Conservation (phyloP, 1,140 invertebrate species). For the Homalodisca vitripennis region DNA sequence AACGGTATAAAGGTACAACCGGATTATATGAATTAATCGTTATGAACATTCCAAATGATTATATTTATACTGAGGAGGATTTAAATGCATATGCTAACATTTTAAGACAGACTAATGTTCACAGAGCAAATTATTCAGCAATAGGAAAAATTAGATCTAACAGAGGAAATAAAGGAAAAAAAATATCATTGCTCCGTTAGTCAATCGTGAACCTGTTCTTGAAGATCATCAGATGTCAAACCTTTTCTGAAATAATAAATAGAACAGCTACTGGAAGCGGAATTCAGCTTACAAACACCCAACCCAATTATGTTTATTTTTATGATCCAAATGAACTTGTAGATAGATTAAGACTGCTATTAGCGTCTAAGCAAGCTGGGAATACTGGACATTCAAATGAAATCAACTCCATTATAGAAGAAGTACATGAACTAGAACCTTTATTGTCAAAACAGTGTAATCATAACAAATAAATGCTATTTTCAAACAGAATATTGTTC, state of each 20-base stretch:
- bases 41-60: not conserved
- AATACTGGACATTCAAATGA: not conserved
- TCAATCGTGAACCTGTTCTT: not conserved
- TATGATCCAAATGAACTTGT: conserved; percentile 16
- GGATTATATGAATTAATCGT: conserved; percentile 20
- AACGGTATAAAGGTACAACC: not conserved
- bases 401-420: conserved; percentile 16
- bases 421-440: not conserved
- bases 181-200: not conserved
- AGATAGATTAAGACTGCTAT: not conserved
- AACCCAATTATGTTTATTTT: conserved; percentile 14
- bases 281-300: not conserved
- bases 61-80: conserved; percentile 14
- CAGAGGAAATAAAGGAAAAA: not conserved
- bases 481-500: not conserved
- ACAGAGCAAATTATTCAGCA: conserved; percentile 2
- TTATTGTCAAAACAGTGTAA: not conserved
- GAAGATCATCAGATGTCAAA: not conserved
- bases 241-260: not conserved
- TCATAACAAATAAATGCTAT: not conserved
- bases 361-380: not conserved
- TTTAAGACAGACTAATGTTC: not conserved
- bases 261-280: not conserved
- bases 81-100: not conserved
- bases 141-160: not conserved